Base-by-base conservation (phyloP, 2,888 invertebrate genomes). In the Hirtodrosophila cameraria region DNA sequence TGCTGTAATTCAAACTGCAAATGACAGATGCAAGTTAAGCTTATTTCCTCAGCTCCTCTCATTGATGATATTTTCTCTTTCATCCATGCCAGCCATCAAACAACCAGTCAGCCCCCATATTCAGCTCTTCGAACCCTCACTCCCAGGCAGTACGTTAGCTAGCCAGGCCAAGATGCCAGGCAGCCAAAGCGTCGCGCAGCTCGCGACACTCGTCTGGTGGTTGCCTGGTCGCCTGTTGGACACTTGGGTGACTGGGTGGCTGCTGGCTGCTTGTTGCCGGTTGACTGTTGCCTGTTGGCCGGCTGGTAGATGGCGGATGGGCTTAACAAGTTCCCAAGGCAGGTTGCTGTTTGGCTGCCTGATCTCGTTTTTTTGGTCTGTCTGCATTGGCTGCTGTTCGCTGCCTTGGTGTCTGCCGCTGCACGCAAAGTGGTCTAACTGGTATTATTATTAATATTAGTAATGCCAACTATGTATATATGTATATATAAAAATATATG, bases 351-450 rank as follows among this genome's bases (percentile, higher is more conserved):
- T 43, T 15, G 27, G 49, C 41, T 27, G 46, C 13, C 41, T 27
- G 36, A 31, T 13, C 43, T 31, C 50, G 49, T 33, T 43, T 49
- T n/a, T 30, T 25, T 27, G 39, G 41, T 25, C 46, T 52, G 23
- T 12, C 36, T 53, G 23, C 20, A 11, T 35, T 52, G 45, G 13
- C 25, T 57, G 33, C 33, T 18, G 20, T 33, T 65, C 61, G 76
- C 75, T 79, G 79, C 79, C 80, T 71, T 58, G 53, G 38, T 73
- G 79, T 83, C 83, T 80, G 80, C 77, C 83, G 39, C 36, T 79
- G 74, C 83, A 81, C 65, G 70, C 74, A 79, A 78, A 79, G 79
- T 79, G 67, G 83, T 80, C 65, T 71, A 82, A 80, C 83, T 83
- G 80, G 80, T 82, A 70, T 79, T 82, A 76, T 67, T 75, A 71